Conservation (phyloP, 23 tunicate species). For the Styela clava region DNA sequence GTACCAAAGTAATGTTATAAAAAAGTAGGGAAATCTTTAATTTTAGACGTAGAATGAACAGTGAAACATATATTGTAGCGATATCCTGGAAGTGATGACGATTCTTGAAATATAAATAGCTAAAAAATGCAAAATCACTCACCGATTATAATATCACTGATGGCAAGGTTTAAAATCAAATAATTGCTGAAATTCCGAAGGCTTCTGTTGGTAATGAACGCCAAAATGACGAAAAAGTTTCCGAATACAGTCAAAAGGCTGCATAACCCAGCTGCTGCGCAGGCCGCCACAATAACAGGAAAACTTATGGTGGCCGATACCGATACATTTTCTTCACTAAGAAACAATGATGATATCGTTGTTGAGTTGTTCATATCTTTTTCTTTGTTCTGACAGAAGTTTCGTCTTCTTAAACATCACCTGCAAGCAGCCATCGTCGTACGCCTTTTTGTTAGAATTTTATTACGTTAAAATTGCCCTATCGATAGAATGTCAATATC, state of each 20-base stretch:
- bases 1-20: no score
- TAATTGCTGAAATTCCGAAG: constrained; percentile 83
- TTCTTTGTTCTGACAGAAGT: background rate
- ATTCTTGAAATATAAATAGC: background rate
- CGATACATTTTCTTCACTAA: background rate
- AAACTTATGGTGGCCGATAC: background rate
- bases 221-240: constrained; percentile 67
- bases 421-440: background rate
- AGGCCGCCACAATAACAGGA: background rate
- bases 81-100: no score
- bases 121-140: background rate
- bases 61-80: no score
- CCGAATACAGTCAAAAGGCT: constrained; percentile 75
- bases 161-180: constrained; percentile 79
- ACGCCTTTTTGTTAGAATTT: background rate
- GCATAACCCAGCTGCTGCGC: constrained; percentile 52
- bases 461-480: background rate
- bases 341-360: background rate
- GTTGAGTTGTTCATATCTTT: background rate
- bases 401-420: background rate
- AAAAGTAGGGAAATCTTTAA: no score
- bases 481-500: background rate
- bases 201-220: constrained; percentile 65
- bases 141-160: constrained; percentile 81
- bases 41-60: no score